A percentile compares a stretch with the other conserved stretches of the same genome.
These are phyloP conservation scores for Oedothorax gibbosus DNA, from an alignment of 1,140 invertebrate genomes.

Conservation along the genomic window DNA sequence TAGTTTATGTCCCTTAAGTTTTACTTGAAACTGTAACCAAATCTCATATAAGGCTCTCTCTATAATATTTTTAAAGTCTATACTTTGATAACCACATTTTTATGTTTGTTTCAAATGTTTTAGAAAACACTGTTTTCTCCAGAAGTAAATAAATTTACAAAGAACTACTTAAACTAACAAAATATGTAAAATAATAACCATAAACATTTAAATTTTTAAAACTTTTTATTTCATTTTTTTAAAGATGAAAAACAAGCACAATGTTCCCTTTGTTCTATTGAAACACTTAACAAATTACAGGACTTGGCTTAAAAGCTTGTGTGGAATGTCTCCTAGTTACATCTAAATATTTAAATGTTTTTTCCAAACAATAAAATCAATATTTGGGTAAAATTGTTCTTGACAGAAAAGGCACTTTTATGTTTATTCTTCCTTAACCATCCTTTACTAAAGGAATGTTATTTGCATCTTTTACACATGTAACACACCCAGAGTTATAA, in stretches of 20 bases:
- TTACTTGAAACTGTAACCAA: too few relatives aligned
- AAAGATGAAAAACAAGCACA: background rate
- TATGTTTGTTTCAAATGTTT: too few relatives aligned
- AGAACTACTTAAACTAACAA: too few relatives aligned
- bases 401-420: constrained; percentile 27
- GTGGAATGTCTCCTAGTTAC: constrained; percentile 29
- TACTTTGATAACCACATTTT: too few relatives aligned
- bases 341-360: constrained; percentile 11
- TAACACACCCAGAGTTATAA: constrained; percentile 22
- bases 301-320: constrained; percentile 5
- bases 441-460: constrained; percentile 29
- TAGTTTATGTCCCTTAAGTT: too few relatives aligned
- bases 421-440: constrained; percentile 7
- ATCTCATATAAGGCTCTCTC: too few relatives aligned
- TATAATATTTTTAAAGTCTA: too few relatives aligned
- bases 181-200: background rate
- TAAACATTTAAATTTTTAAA: constrained; percentile 11
- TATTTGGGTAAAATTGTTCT: background rate
- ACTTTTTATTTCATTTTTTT: constrained; percentile 18
- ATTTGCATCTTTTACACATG: constrained; percentile 10
- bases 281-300: constrained; percentile 16
- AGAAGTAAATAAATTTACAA: too few relatives aligned
- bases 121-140: too few relatives aligned
- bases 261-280: constrained; percentile 18
- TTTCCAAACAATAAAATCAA: constrained; percentile 6